phyloP scores from a whole-genome alignment of 2,888 invertebrate genomes.

The Oithona nana region DNA sequence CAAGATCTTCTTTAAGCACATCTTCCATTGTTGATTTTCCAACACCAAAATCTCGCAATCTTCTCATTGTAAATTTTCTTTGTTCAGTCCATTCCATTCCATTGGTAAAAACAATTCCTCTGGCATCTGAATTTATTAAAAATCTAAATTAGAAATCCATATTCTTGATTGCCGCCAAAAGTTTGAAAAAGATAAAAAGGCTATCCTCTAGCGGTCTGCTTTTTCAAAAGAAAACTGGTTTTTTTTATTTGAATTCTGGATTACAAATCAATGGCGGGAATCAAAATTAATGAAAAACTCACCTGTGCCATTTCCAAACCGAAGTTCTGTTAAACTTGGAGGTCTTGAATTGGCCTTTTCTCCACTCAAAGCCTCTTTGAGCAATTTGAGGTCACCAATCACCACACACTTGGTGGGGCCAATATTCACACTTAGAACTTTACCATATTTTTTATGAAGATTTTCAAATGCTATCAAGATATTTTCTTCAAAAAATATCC shows the following conservation, averaged over 20 bases:
- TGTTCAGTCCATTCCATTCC: conserved; percentile 3
- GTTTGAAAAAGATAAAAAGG: too few relatives aligned
- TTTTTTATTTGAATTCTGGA: too few relatives aligned
- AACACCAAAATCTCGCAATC: conserved; percentile 10
- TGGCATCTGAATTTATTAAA: too few relatives aligned
- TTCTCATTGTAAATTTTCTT: conserved; percentile 3
- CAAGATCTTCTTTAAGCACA: conserved; percentile 1
- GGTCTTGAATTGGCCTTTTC: background rate
- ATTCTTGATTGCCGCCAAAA: too few relatives aligned
- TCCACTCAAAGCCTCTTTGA: background rate
- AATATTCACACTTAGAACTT: background rate
- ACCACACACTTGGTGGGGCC: background rate
- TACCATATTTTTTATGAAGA: background rate
- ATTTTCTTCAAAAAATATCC: background rate
- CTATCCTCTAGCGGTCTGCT: too few relatives aligned
- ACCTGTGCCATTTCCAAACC: background rate
- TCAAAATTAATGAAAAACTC: too few relatives aligned
- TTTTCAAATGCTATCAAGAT: background rate
- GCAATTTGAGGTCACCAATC: background rate
- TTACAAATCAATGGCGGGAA: too few relatives aligned
- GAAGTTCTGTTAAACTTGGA: background rate
- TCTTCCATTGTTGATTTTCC: conserved; percentile 12
- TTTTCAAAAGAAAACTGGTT: too few relatives aligned
- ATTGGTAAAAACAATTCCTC: background rate
- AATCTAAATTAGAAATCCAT: too few relatives aligned